Base-by-base conservation (phyloP, 2,113 vertebrate species). In the Procavia capensis region DNA sequence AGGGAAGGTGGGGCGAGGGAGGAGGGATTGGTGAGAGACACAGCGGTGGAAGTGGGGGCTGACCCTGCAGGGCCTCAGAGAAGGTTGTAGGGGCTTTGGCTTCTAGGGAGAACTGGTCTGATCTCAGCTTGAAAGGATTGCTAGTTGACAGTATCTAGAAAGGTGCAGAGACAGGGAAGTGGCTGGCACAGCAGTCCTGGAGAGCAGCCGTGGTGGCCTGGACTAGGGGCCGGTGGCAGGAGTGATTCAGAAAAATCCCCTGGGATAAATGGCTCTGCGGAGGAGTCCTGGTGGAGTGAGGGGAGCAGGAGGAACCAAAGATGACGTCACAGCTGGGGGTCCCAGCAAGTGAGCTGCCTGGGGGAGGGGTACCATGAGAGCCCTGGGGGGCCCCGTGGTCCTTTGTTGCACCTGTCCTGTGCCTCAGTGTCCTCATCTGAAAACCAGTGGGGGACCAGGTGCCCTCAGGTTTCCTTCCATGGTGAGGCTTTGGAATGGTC, bases 21-120 rank as follows among this genome's bases (percentile, higher is more conserved):
- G 3, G 17, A 16, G 50, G 17, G 14, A 54, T 16, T 16, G 50
- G 50, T 16, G 36, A 10, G 24, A 29, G 50, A 19, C 0, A 34
- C 43, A 8, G 6, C 9, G 3, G 1, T 3, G 17, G 17, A 3
- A 0, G 16, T 0, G 25, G 27, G 27, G 29, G 43, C 50, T 54
- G 50, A 36, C 11, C 39, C 36, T 74, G 43, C 34, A 45, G 91
- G 45, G 66, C 54, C 88, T 45, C 3, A 22, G 31, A 59, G 87
- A 36, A 1, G 29, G 36, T 9, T 3, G 54, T 1, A 5, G 34
- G 68, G 43, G 39, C 45, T 61, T 3, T 0, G 41, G 70, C 24
- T 9, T 14, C 1, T 6, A 29, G 45, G 81, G 34, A 10, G 47
- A 66, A 1, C 5, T 25, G 64, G 64, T 31, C 43, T 2, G 36